Conservation (phyloP, 2,888 invertebrate species). For the Girardia tigrina region DNA sequence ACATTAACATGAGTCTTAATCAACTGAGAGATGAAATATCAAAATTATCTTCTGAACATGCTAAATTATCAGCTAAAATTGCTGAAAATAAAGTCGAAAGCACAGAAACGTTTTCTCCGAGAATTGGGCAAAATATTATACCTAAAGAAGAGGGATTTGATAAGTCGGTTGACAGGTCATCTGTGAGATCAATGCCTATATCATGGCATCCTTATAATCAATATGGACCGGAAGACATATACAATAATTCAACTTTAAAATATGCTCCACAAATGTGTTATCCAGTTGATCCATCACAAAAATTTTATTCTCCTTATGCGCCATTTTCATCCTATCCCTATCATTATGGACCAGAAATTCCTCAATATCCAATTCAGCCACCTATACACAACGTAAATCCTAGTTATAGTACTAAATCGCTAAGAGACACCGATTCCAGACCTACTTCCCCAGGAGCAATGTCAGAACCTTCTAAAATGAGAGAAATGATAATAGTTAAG, state of each 20-base stretch:
- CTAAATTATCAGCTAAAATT: neutral
- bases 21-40: neutral
- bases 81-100: neutral
- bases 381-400: neutral
- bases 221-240: neutral
- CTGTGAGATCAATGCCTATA: constrained; percentile 1
- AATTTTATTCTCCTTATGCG: neutral
- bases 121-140: neutral
- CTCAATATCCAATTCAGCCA: neutral
- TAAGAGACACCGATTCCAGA: neutral
- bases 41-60: neutral
- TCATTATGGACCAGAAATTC: neutral
- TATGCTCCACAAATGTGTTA: neutral
- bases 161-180: neutral
- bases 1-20: neutral
- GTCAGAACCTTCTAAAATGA: neutral
- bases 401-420: neutral
- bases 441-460: neutral
- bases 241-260: neutral
- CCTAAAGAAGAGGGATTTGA: neutral
- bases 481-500: neutral
- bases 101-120: neutral
- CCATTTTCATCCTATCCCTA: neutral
- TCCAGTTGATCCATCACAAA: neutral
- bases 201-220: constrained; percentile 10